These are phyloP conservation scores for Brevimyrus niger DNA, from an alignment of 2,113 vertebrate genomes.

Conservation along the genomic window DNA sequence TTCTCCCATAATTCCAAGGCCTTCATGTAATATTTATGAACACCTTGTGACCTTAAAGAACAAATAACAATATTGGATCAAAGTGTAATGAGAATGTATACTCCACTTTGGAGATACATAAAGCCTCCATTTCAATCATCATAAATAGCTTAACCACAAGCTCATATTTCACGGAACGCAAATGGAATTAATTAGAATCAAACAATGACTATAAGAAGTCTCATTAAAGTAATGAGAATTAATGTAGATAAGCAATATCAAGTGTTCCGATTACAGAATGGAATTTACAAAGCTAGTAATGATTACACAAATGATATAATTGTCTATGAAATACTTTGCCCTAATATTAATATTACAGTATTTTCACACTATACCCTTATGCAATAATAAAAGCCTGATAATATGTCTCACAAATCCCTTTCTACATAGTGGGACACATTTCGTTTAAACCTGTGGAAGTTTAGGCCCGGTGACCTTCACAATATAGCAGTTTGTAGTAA, in stretches of 20 bases:
- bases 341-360: neutral
- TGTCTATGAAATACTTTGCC: neutral
- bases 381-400: neutral
- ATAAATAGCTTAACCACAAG: neutral
- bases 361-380: neutral
- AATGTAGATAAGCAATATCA: neutral
- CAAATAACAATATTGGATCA: neutral
- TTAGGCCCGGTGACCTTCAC: neutral
- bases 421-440: neutral
- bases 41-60: conserved; percentile 1
- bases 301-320: neutral
- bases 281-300: neutral
- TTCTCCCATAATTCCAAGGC: neutral
- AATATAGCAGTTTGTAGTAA: neutral
- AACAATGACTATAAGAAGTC: neutral
- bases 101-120: neutral
- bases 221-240: neutral
- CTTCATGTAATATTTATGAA: conserved; percentile 2
- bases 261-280: neutral
- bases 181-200: conserved; percentile 5
- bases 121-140: conserved; percentile 5
- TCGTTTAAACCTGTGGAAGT: neutral
- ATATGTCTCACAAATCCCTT: neutral
- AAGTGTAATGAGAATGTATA: conserved; percentile 5
- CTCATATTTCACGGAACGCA: neutral